These are phyloP conservation scores for Ochropacha duplaris DNA, from an alignment of 2,888 invertebrate species.

Conservation along the genomic window DNA sequence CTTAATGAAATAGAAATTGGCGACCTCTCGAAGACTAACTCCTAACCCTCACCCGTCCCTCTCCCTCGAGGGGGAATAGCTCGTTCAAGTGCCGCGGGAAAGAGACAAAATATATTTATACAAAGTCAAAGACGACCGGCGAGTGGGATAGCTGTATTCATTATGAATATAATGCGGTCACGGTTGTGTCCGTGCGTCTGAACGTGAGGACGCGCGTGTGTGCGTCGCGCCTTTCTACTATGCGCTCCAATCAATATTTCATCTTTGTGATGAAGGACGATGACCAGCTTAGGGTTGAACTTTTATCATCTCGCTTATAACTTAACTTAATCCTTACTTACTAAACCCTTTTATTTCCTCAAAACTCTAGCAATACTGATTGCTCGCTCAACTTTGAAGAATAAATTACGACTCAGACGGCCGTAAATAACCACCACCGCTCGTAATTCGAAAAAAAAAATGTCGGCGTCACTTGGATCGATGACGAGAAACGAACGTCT, in stretches of 20 bases:
- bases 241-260: constrained; percentile 77
- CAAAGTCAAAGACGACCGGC: constrained; percentile 80
- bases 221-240: constrained; percentile 69
- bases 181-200: constrained; percentile 76
- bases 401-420: constrained; percentile 28
- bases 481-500: constrained; percentile 74
- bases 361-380: neutral
- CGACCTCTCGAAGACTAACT: constrained; percentile 80
- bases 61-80: constrained; percentile 60
- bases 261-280: constrained; percentile 63
- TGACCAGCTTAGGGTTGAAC: constrained; percentile 6
- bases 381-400: constrained; percentile 18
- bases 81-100: constrained; percentile 66
- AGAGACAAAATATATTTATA: constrained; percentile 80
- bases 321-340: constrained; percentile 8
- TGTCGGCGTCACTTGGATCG: constrained; percentile 63
- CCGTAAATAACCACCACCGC: constrained; percentile 39
- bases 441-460: constrained; percentile 65
- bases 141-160: constrained; percentile 83
- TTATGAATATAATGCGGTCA: constrained; percentile 82
- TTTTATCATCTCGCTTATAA: constrained; percentile 12
- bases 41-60: constrained; percentile 73
- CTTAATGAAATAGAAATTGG: constrained; percentile 82
- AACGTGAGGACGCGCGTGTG: constrained; percentile 57
- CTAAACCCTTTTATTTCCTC: constrained; percentile 13